phyloP scores from a whole-genome alignment of 2,888 invertebrate genomes.

The Drosophila eohydei region DNA sequence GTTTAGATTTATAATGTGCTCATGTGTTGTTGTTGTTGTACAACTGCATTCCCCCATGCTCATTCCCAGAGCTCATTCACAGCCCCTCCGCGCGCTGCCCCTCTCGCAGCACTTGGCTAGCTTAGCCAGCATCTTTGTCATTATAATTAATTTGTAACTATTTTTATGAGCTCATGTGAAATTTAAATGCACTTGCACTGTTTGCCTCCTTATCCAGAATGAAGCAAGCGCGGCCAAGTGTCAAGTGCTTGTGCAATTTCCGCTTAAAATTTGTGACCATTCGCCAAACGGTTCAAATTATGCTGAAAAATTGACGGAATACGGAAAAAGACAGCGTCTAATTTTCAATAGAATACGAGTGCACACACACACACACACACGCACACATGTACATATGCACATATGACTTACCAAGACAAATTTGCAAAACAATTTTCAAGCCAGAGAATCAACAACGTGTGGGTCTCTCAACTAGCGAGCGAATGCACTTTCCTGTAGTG shows the following conservation, averaged over 20 bases:
- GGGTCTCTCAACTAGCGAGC: conserved; percentile 32
- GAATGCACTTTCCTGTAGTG: not conserved
- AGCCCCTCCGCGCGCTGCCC: not conserved
- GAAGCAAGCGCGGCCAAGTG: conserved; percentile 52
- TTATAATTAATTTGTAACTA: conserved; percentile 81
- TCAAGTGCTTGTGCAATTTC: conserved; percentile 80
- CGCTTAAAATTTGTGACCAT: conserved; percentile 75
- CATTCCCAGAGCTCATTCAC: conserved; percentile 2
- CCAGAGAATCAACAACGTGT: conserved; percentile 30
- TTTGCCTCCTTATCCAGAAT: conserved; percentile 41
- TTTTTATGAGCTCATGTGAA: conserved; percentile 81
- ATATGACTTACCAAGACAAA: conserved; percentile 64
- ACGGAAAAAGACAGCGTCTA: conserved; percentile 36
- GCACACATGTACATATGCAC: not conserved
- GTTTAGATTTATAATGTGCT: conserved; percentile 78
- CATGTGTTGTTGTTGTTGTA: conserved; percentile 34
- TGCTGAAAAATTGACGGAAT: conserved; percentile 66
- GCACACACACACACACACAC: conserved; percentile 13
- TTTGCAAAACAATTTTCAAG: conserved; percentile 46
- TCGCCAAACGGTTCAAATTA: conserved; percentile 69
- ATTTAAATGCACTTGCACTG: conserved; percentile 69
- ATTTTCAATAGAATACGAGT: conserved; percentile 74
- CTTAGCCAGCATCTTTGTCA: conserved; percentile 62
- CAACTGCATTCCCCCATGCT: conserved; percentile 46
- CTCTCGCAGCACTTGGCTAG: not conserved